Percentiles rank a stretch among this genome's conserved stretches.
Evolutionary conservation across 1,140 invertebrate genomes (phyloP).

Genomic region (Sinella curviseta): DNA sequence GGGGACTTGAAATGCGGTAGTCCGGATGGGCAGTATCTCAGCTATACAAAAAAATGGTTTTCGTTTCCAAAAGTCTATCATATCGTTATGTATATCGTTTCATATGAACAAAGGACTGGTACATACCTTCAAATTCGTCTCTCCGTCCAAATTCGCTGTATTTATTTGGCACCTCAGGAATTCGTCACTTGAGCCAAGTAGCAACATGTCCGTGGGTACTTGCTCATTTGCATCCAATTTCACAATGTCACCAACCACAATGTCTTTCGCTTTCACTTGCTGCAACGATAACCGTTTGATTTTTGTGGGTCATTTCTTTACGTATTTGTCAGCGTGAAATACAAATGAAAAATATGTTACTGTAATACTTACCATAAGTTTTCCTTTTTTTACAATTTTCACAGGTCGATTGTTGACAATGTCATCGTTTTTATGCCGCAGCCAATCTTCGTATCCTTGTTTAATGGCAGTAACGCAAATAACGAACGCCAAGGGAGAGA

Average conservation of each 20-base stretch:
- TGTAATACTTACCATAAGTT: slow-evolving; percentile 60
- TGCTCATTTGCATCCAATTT: slow-evolving; percentile 68
- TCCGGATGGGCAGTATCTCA: slow-evolving; percentile 53
- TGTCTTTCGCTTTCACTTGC: slow-evolving; percentile 60
- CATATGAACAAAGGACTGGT: background rate
- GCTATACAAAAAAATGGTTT: slow-evolving; percentile 50
- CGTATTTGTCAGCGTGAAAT: too few relatives aligned
- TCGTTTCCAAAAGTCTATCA: background rate
- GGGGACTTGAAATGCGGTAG: slow-evolving; percentile 52
- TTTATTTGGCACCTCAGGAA: slow-evolving; percentile 63
- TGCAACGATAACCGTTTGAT: too few relatives aligned
- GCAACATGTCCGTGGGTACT: slow-evolving; percentile 77
- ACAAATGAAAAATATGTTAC: too few relatives aligned
- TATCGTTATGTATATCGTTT: background rate
- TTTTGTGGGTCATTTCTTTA: too few relatives aligned
- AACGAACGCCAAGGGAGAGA: slow-evolving; percentile 74
- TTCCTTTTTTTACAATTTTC: slow-evolving; percentile 64
- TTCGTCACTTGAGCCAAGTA: slow-evolving; percentile 63
- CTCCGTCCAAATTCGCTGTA: slow-evolving; percentile 70
- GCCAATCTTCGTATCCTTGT: slow-evolving; percentile 81
- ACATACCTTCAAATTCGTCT: slow-evolving; percentile 68
- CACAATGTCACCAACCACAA: slow-evolving; percentile 74
- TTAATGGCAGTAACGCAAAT: slow-evolving; percentile 73
- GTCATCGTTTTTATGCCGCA: slow-evolving; percentile 71
- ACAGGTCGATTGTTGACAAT: slow-evolving; percentile 69